Percentiles rank a stretch among this genome's conserved stretches.
Conservation (phyloP, 2,888 invertebrate species). For the Drosophila anceps region DNA sequence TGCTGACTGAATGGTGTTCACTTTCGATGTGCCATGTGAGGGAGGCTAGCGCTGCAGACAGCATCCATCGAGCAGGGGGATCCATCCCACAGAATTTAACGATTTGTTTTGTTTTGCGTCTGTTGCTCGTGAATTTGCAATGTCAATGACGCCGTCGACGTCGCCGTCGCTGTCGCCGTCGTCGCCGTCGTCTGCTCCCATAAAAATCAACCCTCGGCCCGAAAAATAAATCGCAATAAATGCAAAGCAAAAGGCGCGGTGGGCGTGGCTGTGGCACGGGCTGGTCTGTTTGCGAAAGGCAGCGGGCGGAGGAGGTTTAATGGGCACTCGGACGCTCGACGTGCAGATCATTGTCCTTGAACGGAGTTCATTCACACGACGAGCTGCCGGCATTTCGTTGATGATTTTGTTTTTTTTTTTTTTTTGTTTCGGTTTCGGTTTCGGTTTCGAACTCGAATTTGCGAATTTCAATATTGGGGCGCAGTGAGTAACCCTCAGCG, state of each 20-base stretch:
- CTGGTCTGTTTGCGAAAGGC: background rate
- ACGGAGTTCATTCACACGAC: conserved; percentile 81
- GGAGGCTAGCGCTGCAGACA: conserved; percentile 42
- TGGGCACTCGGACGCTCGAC: conserved; percentile 24
- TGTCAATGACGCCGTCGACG: conserved; percentile 71
- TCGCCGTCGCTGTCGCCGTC: conserved; percentile 44
- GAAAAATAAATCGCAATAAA: conserved; percentile 78
- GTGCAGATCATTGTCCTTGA: conserved; percentile 83
- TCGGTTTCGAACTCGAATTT: conserved; percentile 60
- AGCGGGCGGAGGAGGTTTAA: background rate
- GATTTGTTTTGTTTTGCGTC: conserved; percentile 77
- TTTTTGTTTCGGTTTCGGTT: conserved; percentile 19
- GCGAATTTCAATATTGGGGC: conserved; percentile 70
- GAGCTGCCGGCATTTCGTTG: conserved; percentile 61
- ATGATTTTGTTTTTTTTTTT: conserved; percentile 56
- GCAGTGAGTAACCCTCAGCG: conserved; percentile 29
- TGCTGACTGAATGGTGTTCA: conserved; percentile 55
- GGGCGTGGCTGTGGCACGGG: conserved; percentile 59
- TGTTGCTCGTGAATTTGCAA: conserved; percentile 68
- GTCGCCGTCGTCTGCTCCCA: conserved; percentile 57
- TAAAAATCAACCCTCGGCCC: conserved; percentile 74
- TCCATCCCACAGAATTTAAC: conserved; percentile 53
- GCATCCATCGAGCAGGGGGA: conserved; percentile 46
- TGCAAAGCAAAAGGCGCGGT: conserved; percentile 32
- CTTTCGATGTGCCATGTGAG: conserved; percentile 36